Base-by-base conservation (phyloP, 2,888 invertebrate species). In the Diarsia rubi region DNA sequence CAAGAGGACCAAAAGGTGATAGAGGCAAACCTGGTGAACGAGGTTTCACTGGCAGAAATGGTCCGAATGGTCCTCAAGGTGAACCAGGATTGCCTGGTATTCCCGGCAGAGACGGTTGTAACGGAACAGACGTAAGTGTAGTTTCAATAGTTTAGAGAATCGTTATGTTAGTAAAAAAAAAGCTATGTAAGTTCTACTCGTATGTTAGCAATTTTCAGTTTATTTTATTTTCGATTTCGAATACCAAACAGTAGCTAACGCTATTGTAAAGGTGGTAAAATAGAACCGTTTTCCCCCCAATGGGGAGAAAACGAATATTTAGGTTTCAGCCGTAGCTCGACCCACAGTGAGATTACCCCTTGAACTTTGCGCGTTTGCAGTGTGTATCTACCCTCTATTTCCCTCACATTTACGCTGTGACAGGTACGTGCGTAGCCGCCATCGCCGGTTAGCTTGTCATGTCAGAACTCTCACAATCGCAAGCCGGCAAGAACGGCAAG, bases 21-120 rank as follows among this genome's bases (percentile, higher is more conserved):
- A 96, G 98, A 88, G 99, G 99, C 64, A 98, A 98, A 93, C 97
- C 97, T 88, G 99, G 99, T 82, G 97, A 98, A 84, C 99, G 99
- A 81, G 99, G 99, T 75, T 98, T 98, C 92, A 79, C 98, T 98
- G 86, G 86, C 64, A 84, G 86, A 67, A 82, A 77, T 81, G 86
- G 86, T 47, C 82, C 84, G 44, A 95, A 97, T 60, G 99, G 99
- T 62, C 95, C 97, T 78, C 97, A 97, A 91, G 98, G 98, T 49
- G 97, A 97, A 73, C 88, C 97, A 0, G 98, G 99, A 49, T 59
- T 81, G 97, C 97, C 97, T n/a, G 99, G 99, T 86, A 95, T 97
- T 62, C 98, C 98, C 59, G 99, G 99, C 69, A 96, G 98, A 88
- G 99, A 99, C 92, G 99, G 99, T 16, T 99, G 99, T 92, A 99